Conservation (phyloP, 2,113 vertebrate genomes). For the Istiophorus platypterus region DNA sequence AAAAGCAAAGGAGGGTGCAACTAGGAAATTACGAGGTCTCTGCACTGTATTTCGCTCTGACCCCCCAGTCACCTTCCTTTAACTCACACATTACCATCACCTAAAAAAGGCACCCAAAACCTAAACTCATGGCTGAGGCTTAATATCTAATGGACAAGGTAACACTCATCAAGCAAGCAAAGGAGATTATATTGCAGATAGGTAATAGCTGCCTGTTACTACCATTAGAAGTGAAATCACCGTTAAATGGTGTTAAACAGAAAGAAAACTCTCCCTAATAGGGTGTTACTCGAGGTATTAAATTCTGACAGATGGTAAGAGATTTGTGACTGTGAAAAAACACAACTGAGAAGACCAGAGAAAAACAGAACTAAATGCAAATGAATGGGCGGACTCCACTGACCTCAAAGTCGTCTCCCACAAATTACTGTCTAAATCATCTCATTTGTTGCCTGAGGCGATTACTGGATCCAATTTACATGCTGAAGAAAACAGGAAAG, state of each 20-base stretch:
- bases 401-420: constrained; percentile 69
- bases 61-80: constrained; percentile 4
- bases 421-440: constrained; percentile 72
- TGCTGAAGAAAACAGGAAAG: constrained; percentile 45
- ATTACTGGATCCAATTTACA: constrained; percentile 74
- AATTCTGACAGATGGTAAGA: constrained; percentile 62
- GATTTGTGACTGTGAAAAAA: constrained; percentile 46
- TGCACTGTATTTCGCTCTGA: constrained; percentile 26
- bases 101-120: not conserved
- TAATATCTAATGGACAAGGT: not conserved
- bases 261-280: constrained; percentile 18
- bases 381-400: constrained; percentile 53
- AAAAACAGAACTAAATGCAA: constrained; percentile 55
- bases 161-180: not conserved
- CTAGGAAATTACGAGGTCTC: constrained; percentile 5
- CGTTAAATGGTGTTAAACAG: constrained; percentile 31
- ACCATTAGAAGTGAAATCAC: constrained; percentile 26
- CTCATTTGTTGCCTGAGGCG: constrained; percentile 65
- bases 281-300: constrained; percentile 20
- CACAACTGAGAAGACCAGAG: constrained; percentile 32
- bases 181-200: not conserved
- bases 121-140: not conserved
- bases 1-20: constrained; percentile 10
- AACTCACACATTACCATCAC: not conserved
- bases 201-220: constrained; percentile 7